Conservation (phyloP, 2,888 invertebrate species). For the Leucozona laternaria region DNA sequence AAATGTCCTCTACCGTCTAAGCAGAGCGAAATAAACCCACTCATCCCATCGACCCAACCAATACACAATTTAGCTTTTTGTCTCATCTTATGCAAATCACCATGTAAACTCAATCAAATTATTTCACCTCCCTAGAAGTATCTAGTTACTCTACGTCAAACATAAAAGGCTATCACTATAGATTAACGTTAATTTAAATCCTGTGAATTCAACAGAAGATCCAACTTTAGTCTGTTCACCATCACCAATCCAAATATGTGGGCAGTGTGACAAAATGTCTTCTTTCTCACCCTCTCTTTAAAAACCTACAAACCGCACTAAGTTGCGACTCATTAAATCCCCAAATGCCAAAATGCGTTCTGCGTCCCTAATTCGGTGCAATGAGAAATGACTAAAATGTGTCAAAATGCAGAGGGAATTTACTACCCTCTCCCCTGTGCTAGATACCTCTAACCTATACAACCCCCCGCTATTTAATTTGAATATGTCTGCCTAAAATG, state of each 20-base stretch:
- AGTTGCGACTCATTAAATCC: constrained; percentile 71
- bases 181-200: no score
- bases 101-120: no score
- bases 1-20: no score
- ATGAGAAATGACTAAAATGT: constrained; percentile 57
- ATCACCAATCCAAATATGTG: constrained; percentile 6
- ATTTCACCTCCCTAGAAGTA: no score
- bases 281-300: constrained; percentile 1
- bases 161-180: no score
- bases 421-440: not conserved
- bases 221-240: not conserved
- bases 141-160: no score
- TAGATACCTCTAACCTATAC: not conserved
- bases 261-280: constrained; percentile 67
- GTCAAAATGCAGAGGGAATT: constrained; percentile 45
- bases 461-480: constrained; percentile 25
- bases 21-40: no score
- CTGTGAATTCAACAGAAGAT: not conserved
- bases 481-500: constrained; percentile 67
- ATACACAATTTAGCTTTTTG: no score
- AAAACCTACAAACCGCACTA: constrained; percentile 55
- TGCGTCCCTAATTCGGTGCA: constrained; percentile 59
- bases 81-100: no score
- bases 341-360: constrained; percentile 33
- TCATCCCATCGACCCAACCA: no score